Percentiles rank a stretch among this genome's conserved stretches.
These are phyloP conservation scores for Echinometra lucunter DNA, from an alignment of 53 echinoderm and acorn worm species.

Conservation along the genomic window DNA sequence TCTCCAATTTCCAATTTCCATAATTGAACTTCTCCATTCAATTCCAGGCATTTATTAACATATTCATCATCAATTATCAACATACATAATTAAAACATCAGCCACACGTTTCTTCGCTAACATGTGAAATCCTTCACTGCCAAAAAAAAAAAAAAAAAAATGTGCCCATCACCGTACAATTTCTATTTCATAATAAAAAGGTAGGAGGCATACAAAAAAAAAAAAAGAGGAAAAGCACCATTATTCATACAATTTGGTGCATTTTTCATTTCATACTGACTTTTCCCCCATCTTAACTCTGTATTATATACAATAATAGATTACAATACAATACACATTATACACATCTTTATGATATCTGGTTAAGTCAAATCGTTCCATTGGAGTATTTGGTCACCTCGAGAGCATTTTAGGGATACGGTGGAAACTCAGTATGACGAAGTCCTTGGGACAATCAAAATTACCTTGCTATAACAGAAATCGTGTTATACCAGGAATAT, in stretches of 20 bases:
- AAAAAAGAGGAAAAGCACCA: background rate
- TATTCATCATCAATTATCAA: conserved; percentile 56
- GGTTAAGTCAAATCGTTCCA: background rate
- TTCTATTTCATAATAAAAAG: conserved; percentile 5
- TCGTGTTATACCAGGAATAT: too few species aligned
- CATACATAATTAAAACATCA: conserved; percentile 64
- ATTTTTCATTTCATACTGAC: background rate
- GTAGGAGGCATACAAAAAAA: conserved; percentile 46
- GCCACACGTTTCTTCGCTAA: conserved; percentile 52
- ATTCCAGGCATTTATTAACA: conserved; percentile 57
- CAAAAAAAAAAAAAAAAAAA: conserved; percentile 14
- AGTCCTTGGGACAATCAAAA: too few species aligned
- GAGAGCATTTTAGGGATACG: background rate
- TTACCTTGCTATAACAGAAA: too few species aligned
- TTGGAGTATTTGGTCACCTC: background rate
- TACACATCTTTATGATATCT: conserved; percentile 21
- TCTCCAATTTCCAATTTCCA: conserved; percentile 19
- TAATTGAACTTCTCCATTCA: conserved; percentile 46
- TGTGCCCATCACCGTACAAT: conserved; percentile 60
- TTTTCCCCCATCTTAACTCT: conserved; percentile 10
- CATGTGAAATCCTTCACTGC: conserved; percentile 8
- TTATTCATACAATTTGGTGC: background rate
- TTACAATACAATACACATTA: conserved; percentile 55
- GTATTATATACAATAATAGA: conserved; percentile 57
- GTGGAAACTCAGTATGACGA: too few species aligned